phyloP scores from a whole-genome alignment of 2,888 invertebrate species.

The Bombylius major region DNA sequence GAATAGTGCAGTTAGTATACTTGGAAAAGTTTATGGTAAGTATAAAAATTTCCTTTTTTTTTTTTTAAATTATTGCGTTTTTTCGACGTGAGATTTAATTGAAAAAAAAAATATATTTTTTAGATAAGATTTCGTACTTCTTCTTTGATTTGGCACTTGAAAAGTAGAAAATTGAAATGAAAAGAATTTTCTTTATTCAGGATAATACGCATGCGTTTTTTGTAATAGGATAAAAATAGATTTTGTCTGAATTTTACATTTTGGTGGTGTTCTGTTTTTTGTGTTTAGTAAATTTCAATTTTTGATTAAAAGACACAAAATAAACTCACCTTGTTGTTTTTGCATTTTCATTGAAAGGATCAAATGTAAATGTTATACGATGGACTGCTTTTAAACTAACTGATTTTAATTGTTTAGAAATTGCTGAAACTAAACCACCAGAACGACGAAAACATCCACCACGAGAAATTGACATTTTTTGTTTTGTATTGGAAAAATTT shows the following conservation, averaged over 20 bases:
- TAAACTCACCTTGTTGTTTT: slow-evolving; percentile 40
- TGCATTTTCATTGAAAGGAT: slow-evolving; percentile 68
- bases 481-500: slow-evolving; percentile 14
- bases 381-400: slow-evolving; percentile 70
- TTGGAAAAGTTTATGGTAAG: slow-evolving; percentile 43
- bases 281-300: background rate
- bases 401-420: slow-evolving; percentile 54
- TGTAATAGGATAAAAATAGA: too few species aligned
- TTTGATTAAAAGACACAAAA: background rate
- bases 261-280: background rate
- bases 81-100: too few species aligned
- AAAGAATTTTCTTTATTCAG: too few species aligned
- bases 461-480: slow-evolving; percentile 56
- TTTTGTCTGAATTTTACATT: too few species aligned
- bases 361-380: slow-evolving; percentile 65
- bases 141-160: too few species aligned
- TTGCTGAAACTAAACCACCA: slow-evolving; percentile 57
- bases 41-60: slow-evolving; percentile 7
- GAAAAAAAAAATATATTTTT: too few species aligned
- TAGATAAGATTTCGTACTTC: too few species aligned
- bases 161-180: too few species aligned
- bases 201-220: too few species aligned
- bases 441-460: slow-evolving; percentile 56
- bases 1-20: slow-evolving; percentile 41
- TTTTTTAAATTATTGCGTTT: background rate